Base-by-base conservation (phyloP, 2,113 vertebrate species). In the Cryptotis parvus region DNA sequence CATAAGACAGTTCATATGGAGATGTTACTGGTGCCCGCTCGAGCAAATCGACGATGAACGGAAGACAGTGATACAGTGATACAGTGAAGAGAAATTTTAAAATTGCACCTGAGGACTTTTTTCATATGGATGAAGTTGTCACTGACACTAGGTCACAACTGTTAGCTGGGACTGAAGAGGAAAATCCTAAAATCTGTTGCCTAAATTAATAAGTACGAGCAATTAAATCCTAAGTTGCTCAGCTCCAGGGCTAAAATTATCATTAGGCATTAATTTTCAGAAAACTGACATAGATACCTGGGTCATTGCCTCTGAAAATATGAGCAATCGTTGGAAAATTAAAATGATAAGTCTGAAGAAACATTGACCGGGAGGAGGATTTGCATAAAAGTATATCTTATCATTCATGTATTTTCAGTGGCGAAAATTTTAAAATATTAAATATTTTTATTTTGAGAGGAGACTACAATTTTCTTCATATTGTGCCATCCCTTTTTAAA, bases 321-420 rank as follows among this genome's bases (percentile, higher is more conserved):
- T 73, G 14, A 86, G 33, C 14, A 86, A 49, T 68, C 84, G 37
- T 77, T 72, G 7, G 45, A 87, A 87, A 95, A 63, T 79, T 66
- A 74, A 90, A 87, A 91, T 83, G 87, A 29, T 66, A 85, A 84
- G 24, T 92, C 37, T 78, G 43, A 91, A 41, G 49, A 11, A 87
- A 20, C 26, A 93, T 12, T 75, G 41, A 82, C 87, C 26, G 1
- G 7, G 2, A 22, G 43, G 35, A 94, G 20, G 55, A 90, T 90
- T 41, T 90, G 27, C 61, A 3, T 78, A 61, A 58, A 84, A 52
- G 41, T 66, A 26, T 6, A 9, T 74, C 12, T 85, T 83, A 33
- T 16, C 10, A 27, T 87, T 16, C n/a, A 66, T 41, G 24, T 79
- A 74, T 55, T 86, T 94, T 85, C 29, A 39, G 73, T 66, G 83